Percentiles rank a stretch among this genome's conserved stretches.
Conservation (phyloP, 2,888 invertebrate genomes). For the Eupithecia insigniata region DNA sequence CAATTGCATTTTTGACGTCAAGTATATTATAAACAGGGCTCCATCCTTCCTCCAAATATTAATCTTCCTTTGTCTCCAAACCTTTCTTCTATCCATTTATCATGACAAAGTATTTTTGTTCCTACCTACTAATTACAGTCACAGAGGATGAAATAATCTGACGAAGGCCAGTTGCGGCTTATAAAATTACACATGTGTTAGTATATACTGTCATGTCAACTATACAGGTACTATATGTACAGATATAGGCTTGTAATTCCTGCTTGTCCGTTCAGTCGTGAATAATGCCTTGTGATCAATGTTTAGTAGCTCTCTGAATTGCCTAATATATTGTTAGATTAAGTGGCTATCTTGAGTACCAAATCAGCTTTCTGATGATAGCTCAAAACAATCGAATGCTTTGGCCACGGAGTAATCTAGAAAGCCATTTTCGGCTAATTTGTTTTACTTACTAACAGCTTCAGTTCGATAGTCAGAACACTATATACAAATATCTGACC, state of each 20-base stretch:
- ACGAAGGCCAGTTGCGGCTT: not conserved
- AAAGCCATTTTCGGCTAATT: not conserved
- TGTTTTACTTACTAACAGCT: not conserved
- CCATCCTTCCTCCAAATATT: conserved; percentile 50
- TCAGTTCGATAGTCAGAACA: conserved; percentile 43
- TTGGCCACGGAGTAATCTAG: not conserved
- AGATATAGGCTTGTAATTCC: conserved; percentile 6
- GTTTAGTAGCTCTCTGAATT: conserved; percentile 26
- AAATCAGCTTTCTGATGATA: not conserved
- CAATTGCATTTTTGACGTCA: conserved; percentile 35
- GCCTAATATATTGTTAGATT: conserved; percentile 12
- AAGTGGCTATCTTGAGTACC: not conserved
- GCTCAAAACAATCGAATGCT: not conserved
- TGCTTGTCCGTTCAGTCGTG: conserved; percentile 4
- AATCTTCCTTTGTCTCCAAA: conserved; percentile 56
- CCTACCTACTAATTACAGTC: conserved; percentile 50
- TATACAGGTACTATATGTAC: no score
- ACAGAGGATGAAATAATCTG: conserved; percentile 50
- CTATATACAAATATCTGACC: conserved; percentile 65
- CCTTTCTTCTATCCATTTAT: conserved; percentile 56
- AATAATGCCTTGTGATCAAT: conserved; percentile 19
- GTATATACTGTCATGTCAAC: not conserved
- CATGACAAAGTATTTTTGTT: conserved; percentile 55
- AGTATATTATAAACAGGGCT: conserved; percentile 38
- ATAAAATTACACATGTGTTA: not conserved